Evolutionary conservation across 1,140 invertebrate species (phyloP).

Genomic region (Dreissena rostriformis): DNA sequence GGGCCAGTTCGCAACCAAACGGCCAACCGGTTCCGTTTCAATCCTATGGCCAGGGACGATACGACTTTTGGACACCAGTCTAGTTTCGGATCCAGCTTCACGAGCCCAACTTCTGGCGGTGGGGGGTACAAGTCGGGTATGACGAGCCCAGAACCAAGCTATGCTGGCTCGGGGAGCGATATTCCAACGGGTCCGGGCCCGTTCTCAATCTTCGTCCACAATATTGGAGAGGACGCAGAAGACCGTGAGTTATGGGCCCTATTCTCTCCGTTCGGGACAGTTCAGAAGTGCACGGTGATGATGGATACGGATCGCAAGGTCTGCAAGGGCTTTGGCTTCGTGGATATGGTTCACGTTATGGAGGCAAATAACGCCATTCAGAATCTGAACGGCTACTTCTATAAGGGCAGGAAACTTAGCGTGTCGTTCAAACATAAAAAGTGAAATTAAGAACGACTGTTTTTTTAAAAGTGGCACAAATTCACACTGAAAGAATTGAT

Average conservation of each 20-base stretch:
- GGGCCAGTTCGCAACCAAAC: slow-evolving; percentile 48
- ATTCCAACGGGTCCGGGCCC: slow-evolving; percentile 28
- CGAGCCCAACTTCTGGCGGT: slow-evolving; percentile 11
- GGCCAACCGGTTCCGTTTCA: slow-evolving; percentile 58
- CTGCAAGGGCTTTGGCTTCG: slow-evolving; percentile 80
- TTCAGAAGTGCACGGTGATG: slow-evolving; percentile 78
- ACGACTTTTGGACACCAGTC: slow-evolving; percentile 3
- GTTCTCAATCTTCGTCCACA: slow-evolving; percentile 76
- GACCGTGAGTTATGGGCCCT: slow-evolving; percentile 75
- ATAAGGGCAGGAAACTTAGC: slow-evolving; percentile 56
- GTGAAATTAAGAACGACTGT: no score
- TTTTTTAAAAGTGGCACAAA: no score
- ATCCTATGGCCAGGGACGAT: slow-evolving; percentile 54
- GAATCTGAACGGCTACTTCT: slow-evolving; percentile 74
- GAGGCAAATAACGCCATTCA: slow-evolving; percentile 77
- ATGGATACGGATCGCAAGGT: slow-evolving; percentile 67
- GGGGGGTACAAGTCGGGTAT: background rate
- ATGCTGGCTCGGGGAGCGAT: background rate
- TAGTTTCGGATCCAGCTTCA: slow-evolving; percentile 3
- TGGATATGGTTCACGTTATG: slow-evolving; percentile 78
- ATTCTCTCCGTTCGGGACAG: slow-evolving; percentile 77
- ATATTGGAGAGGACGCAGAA: slow-evolving; percentile 78
- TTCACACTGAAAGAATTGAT: no score
- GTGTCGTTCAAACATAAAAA: slow-evolving; percentile 43
- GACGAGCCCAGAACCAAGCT: background rate